Base-by-base conservation (phyloP, 2,888 invertebrate species). In the Seira ritae region DNA sequence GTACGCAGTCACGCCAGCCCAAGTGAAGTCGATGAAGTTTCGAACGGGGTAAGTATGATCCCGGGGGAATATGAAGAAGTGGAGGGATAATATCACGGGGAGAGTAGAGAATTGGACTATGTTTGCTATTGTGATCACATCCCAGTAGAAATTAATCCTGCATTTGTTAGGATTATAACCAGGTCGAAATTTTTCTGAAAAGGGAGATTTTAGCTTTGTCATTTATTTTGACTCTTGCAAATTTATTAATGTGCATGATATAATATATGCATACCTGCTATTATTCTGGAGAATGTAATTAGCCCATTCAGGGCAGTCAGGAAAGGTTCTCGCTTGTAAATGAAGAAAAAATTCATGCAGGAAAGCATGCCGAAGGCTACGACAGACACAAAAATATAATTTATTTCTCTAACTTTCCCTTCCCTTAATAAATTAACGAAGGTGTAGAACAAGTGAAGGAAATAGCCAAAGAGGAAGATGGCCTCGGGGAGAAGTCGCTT, bases 141-240 rank as follows among this genome's bases (percentile, higher is more conserved):
- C 76, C 76, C 76, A 76, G 0, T 46, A 19, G 55, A 24, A 68
- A 23, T 76, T 76, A 6, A 12, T 10, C 8, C 22, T 20, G 60
- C 50, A 68, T 23, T 31, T 68, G 76, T 76, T 76, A 0, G 76
- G 76, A 12, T 76, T 20, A 55, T 76, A 76, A 50, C 60, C 75
- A 20, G 50, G 66, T 1, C 75, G 66, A 19, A 67, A 75, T 4
- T 67, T n/a, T 74, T 42, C 42, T 42, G 12, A 12, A 42, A 42
- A 42, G 42, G 4, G 12, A 42, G 42, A 42, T 8, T 8, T 4
- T 73, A 17, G 17, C n/a, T n/a, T n/a, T n/a, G 4, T 46, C 75
- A n/a, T n/a, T n/a, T n/a, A n/a, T n/a, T n/a, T 75, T n/a, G n/a
- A n/a, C n/a, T n/a, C n/a, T n/a, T n/a, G n/a, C n/a, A n/a, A n/a